Evolutionary conservation across 2,888 invertebrate genomes (phyloP).

Genomic region (Nomada fabriciana): DNA sequence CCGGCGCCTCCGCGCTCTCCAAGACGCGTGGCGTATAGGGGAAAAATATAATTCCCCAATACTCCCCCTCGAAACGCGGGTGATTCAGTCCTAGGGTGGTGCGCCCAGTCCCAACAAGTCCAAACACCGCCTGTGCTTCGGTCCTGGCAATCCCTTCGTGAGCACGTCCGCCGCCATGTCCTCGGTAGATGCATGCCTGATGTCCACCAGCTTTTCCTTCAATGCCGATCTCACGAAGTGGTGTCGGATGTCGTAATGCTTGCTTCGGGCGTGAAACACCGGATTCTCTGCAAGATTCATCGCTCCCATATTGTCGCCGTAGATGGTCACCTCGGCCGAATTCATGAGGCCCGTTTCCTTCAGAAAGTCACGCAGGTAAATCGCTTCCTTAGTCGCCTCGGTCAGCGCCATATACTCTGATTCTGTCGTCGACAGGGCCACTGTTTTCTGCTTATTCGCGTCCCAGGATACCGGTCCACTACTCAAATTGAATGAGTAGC

Average conservation of each 20-base stretch:
- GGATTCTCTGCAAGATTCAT: background rate
- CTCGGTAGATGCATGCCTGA: too few species aligned
- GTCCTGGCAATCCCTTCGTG: too few species aligned
- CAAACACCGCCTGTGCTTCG: too few species aligned
- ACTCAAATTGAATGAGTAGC: background rate
- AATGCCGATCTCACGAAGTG: too few species aligned
- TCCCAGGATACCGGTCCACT: background rate
- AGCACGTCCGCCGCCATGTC: too few species aligned
- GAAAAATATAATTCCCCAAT: background rate
- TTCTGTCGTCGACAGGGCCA: background rate
- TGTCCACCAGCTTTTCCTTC: too few species aligned
- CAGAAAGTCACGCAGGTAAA: background rate
- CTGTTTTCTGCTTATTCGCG: background rate
- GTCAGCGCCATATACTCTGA: background rate
- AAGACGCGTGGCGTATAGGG: background rate
- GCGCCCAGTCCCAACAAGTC: too few species aligned
- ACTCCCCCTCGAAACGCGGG: constrained; percentile 1
- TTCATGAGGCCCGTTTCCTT: background rate
- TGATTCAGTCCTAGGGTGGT: background rate
- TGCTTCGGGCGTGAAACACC: background rate
- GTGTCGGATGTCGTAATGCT: too few species aligned
- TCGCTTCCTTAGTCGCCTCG: background rate
- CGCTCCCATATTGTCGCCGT: background rate
- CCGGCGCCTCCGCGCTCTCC: too few species aligned
- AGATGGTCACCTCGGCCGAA: background rate